Conservation (phyloP, 2,113 vertebrate genomes). For the Astur gentilis region DNA sequence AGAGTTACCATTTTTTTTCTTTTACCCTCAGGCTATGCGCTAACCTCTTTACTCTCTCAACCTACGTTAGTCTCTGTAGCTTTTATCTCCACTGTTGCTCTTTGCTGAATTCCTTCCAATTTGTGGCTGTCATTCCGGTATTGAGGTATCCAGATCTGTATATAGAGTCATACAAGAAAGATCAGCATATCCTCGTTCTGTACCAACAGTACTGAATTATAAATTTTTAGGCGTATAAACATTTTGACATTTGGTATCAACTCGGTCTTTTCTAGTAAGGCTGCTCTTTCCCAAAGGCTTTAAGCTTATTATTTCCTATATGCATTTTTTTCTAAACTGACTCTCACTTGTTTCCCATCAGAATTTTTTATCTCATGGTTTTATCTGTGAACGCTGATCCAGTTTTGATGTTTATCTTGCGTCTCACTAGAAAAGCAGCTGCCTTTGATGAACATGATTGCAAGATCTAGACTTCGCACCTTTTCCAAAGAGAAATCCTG, state of each 20-base stretch:
- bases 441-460: neutral
- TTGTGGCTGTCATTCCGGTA: neutral
- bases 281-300: neutral
- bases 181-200: neutral
- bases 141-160: neutral
- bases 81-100: neutral
- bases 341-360: neutral
- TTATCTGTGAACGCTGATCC: neutral
- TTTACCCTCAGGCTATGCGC: neutral
- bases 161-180: neutral
- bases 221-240: neutral
- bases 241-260: neutral
- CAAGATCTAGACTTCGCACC: neutral
- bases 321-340: neutral
- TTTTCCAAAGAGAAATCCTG: neutral
- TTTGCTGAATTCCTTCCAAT: neutral
- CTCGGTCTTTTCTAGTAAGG: neutral
- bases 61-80: neutral
- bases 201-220: neutral
- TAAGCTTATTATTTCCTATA: neutral
- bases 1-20: neutral
- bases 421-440: neutral
- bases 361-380: neutral
- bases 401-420: neutral
- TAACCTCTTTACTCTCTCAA: neutral